Base-by-base conservation (phyloP, 30 jellyfish, hydroid and myxozoan genomes). In the Aurelia sp. region DNA sequence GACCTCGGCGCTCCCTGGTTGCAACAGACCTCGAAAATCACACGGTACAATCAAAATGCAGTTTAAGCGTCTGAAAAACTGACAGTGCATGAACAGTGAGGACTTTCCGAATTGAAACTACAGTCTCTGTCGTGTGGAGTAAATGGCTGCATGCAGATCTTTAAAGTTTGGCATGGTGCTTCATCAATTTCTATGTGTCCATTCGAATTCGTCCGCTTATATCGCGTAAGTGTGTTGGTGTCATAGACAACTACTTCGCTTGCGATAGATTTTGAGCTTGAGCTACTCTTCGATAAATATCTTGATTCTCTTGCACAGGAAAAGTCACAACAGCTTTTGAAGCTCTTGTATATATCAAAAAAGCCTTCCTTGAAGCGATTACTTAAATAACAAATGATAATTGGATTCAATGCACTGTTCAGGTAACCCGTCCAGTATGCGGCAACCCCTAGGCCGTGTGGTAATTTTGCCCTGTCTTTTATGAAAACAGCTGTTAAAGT, bases 361-460 rank as follows among this genome's bases (percentile, higher is more conserved):
- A 87, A 70, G 10, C 99, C 99, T 53, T 93, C 97, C 48, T 83
- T 87, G 87, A 93, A 93, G 10, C 99, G 94, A 50, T 66, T 60
- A 69, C 97, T 93, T 93, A 93, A 76, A 27, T 91, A 57, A 67
- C 99, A 93, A 10, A 93, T 88, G 48, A 93, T 90, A 1, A 93
- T 50, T 40, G 99, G 99, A 65, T 93, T 93, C 78, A 93, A 23
- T 11, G 96, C 96, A 71, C 95, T 93, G 87, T 93, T 89, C n/a
- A 84, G 21, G 63, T 93, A 93, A 27, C 99, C 99, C 17, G 96
- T 89, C 96, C 99, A 93, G 77, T 93, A 93, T 10, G 99, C 99
- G 41, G 99, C 96, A 23, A 93, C 78, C 20, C 99, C 99, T 66
- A 93, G 81, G 60, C 99, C 99, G 53, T 68, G 86, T 17, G 99